Evolutionary conservation across 2,888 invertebrate species (phyloP), one percentile per base, ranked within the genome.

Genomic region (Rhagonycha fulva): DNA sequence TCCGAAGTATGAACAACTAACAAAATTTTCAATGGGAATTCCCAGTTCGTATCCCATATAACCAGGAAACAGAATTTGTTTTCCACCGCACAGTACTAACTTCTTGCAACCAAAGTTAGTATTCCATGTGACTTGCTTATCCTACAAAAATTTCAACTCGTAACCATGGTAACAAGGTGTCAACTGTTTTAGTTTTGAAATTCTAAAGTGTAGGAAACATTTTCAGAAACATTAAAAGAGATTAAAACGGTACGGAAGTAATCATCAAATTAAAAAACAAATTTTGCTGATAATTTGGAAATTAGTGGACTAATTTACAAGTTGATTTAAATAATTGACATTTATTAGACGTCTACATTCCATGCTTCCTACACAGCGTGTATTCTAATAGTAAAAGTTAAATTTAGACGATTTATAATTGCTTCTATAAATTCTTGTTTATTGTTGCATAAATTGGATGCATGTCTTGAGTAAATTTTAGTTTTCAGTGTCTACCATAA

Each of bases 361-460:
- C 77, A 62, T 30, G 23, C 77, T 68, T 73, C 80, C 81, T 78
- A 80, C 78, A 78, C 74, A 74, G 71, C 74, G 32, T 28, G 74
- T 66, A 72, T 76, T 61, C 70, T 73, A 81, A 81, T 78, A 78
- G 80, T 82, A 80, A 82, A 81, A 80, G 79, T 80, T 81, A 79
- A 79, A 78, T 78, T 79, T 78, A 79, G 77, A 73, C 63, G 72
- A 62, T 78, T 79, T 72, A 74, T 80, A 76, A 79, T 81, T 77
- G 78, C 80, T 28, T 47, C 78, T 68, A 81, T 80, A 82, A 80
- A 78, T 79, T 77, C 72, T 63, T 74, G 78, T 81, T 80, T 80
- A 80, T 78, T 80, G 79, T 81, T 80, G 79, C 80, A 81, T 80
- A 81, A 80, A 81, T 81, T 79, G 76, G 76, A 70, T n/a, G 66